A percentile compares a stretch with the other conserved stretches of the same genome.
phyloP scores from a whole-genome alignment of 2,888 invertebrate species.

The Heteromurus nitidus region DNA sequence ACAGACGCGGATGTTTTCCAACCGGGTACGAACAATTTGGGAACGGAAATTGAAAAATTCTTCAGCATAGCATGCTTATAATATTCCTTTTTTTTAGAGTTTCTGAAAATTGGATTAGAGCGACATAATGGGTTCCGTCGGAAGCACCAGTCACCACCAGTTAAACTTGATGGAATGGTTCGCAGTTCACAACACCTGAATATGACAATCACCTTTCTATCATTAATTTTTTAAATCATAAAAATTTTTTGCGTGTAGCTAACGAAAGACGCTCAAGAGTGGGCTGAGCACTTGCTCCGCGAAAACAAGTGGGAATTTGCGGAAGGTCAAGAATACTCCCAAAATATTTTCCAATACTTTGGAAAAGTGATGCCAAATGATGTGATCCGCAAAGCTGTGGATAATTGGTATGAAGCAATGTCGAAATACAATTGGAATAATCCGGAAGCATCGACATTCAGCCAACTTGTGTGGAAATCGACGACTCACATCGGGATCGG shows the following conservation, averaged over 20 bases:
- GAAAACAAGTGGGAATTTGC: conserved; percentile 71
- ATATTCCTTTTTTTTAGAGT: conserved; percentile 36
- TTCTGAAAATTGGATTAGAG: conserved; percentile 55
- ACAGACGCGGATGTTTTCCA: background rate
- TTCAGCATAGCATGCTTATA: too few species aligned
- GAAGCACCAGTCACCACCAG: conserved; percentile 62
- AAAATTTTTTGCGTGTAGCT: conserved; percentile 48
- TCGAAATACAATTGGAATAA: conserved; percentile 65
- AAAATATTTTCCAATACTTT: conserved; percentile 70
- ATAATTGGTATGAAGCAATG: conserved; percentile 66
- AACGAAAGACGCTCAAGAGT: conserved; percentile 67
- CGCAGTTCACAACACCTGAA: background rate
- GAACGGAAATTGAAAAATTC: too few species aligned
- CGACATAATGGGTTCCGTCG: conserved; percentile 61
- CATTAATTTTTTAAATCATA: background rate
- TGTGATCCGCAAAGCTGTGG: conserved; percentile 60
- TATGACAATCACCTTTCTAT: background rate
- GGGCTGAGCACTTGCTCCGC: conserved; percentile 66
- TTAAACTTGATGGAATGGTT: conserved; percentile 63
- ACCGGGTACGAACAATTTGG: background rate
- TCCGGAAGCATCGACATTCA: conserved; percentile 67
- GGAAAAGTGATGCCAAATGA: conserved; percentile 58
- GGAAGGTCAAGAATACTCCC: conserved; percentile 66
- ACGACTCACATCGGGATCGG: conserved; percentile 67
- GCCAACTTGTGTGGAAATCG: conserved; percentile 64